Conservation (phyloP, 2,113 vertebrate genomes). For the Pollachius pollachius region DNA sequence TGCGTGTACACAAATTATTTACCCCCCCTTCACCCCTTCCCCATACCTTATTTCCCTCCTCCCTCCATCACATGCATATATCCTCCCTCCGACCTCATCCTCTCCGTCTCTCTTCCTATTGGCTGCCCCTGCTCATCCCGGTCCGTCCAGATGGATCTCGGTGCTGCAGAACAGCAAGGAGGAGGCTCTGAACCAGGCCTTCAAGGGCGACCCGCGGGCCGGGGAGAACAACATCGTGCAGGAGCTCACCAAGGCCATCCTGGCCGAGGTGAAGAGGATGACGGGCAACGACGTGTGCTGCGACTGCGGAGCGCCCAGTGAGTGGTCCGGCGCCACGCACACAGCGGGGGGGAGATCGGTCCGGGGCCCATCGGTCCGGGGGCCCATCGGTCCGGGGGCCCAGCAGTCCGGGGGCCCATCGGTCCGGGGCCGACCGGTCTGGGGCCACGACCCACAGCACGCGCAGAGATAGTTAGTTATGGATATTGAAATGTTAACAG, state of each 20-base stretch:
- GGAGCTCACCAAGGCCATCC: constrained; percentile 96
- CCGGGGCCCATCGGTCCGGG: no score
- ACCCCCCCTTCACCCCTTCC: background rate
- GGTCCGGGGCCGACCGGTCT: no score
- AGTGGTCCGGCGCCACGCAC: constrained; percentile 37
- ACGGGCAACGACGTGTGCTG: constrained; percentile 94
- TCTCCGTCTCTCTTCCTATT: no score
- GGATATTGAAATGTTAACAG: no score
- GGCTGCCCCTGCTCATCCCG: background rate
- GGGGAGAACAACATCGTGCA: constrained; percentile 99
- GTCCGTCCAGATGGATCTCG: constrained; percentile 88
- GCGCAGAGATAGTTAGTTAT: no score
- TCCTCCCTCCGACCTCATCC: background rate
- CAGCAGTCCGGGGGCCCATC: no score
- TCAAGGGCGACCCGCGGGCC: constrained; percentile 92
- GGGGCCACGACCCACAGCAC: no score
- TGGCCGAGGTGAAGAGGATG: constrained; percentile 94
- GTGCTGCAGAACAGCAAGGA: constrained; percentile 99
- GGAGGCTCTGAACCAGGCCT: constrained; percentile 95
- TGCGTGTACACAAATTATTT: constrained; percentile 7
- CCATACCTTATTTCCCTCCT: background rate
- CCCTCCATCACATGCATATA: background rate
- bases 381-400: no score
- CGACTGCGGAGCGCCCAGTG: constrained; percentile 95
- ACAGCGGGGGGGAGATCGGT: background rate